phyloP scores from a whole-genome alignment of 2,797 vertebrate genomes.

The Catharus ustulatus region DNA sequence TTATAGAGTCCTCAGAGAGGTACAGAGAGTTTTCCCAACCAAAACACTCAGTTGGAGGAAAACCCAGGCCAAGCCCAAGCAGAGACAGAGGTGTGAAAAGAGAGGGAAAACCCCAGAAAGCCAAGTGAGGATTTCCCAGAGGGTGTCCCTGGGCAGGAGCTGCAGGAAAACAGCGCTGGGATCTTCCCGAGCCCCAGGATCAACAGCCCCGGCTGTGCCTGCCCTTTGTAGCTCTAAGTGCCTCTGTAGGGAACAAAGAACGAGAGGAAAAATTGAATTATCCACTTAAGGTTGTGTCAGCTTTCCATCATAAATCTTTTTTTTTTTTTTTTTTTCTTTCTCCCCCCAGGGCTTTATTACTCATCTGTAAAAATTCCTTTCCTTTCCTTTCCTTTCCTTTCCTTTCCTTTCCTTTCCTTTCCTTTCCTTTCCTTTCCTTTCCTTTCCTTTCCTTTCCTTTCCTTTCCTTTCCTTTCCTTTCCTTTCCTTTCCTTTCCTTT shows the following conservation, averaged over 20 bases:
- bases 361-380: neutral
- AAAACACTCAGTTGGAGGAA: neutral
- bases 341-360: neutral
- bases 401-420: too few relatives aligned
- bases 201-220: neutral
- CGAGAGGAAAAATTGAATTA: slow-evolving; percentile 65
- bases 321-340: neutral
- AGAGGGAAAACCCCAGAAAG: neutral
- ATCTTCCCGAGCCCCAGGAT: neutral
- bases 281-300: slow-evolving; percentile 43
- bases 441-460: neutral
- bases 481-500: too few relatives aligned
- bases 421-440: neutral
- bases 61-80: neutral
- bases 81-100: rapidly evolving
- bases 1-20: neutral
- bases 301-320: slow-evolving; percentile 59
- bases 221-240: slow-evolving; percentile 42
- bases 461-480: neutral
- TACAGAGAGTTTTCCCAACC: neutral
- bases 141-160: neutral
- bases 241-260: slow-evolving; percentile 59
- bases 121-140: rapidly evolving
- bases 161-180: rapidly evolving
- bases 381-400: too few relatives aligned